Evolutionary conservation across 2,797 vertebrate genomes (phyloP).

Genomic region (Karalla daura): DNA sequence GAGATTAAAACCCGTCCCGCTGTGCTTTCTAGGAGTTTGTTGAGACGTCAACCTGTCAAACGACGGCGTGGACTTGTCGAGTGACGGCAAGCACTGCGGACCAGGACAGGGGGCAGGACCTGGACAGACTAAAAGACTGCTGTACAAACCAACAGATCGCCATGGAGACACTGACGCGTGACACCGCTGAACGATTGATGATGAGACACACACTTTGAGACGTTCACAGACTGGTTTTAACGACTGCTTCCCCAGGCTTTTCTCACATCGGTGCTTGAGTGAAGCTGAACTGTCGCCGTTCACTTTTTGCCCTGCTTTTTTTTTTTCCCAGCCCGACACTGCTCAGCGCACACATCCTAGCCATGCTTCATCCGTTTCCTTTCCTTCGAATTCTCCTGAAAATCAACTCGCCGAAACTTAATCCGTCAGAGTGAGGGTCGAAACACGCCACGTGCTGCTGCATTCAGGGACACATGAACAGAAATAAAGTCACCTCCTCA

Average conservation of each 20-base stretch:
- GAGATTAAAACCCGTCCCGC: neutral
- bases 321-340: too few species aligned
- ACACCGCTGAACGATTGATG: conserved; percentile 16
- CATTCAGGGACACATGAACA: conserved; percentile 2
- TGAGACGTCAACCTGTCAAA: neutral
- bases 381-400: too few species aligned
- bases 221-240: conserved; percentile 13
- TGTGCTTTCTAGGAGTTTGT: conserved; percentile 44
- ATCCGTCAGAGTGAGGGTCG: neutral
- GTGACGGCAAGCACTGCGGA: conserved; percentile 25
- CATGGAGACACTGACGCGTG: conserved; percentile 37
- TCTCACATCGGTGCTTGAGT: neutral
- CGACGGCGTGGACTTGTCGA: neutral
- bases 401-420: neutral
- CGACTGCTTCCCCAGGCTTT: neutral
- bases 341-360: too few species aligned
- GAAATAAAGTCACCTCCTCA: neutral
- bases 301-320: neutral
- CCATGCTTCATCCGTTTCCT: too few species aligned
- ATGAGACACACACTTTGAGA: conserved; percentile 49
- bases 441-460: neutral
- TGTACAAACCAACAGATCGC: conserved; percentile 59
- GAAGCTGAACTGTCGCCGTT: neutral
- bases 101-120: conserved; percentile 50
- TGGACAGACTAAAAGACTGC: conserved; percentile 57